phyloP scores from a whole-genome alignment of 1,140 invertebrate species.

The Drosophila kepulauana region DNA sequence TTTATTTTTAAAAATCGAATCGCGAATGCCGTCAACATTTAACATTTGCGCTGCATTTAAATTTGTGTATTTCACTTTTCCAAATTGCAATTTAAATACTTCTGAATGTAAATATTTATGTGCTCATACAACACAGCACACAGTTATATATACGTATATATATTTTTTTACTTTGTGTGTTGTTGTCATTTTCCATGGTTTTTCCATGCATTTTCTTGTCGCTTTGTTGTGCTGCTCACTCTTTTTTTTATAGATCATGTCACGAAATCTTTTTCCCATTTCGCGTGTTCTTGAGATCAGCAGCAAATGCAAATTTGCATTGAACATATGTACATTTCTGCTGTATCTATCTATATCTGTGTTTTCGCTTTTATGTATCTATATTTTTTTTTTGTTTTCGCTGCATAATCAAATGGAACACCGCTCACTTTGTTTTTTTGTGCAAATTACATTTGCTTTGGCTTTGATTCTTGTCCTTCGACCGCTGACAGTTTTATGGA shows the following conservation, averaged over 20 bases:
- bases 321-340: constrained; percentile 18
- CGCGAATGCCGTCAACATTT: constrained; percentile 34
- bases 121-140: constrained; percentile 34
- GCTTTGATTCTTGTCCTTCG: constrained; percentile 48
- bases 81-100: constrained; percentile 74
- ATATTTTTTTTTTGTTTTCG: not conserved
- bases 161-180: constrained; percentile 3
- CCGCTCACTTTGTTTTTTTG: constrained; percentile 36
- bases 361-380: constrained; percentile 11
- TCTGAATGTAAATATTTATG: constrained; percentile 54
- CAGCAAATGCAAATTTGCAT: constrained; percentile 23
- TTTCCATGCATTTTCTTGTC: constrained; percentile 44
- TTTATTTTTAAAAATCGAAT: constrained; percentile 50
- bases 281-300: constrained; percentile 22
- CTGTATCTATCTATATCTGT: constrained; percentile 12
- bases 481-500: constrained; percentile 34
- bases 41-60: constrained; percentile 22
- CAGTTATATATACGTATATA: not conserved
- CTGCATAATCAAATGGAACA: constrained; percentile 35
- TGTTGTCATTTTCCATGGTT: constrained; percentile 57
- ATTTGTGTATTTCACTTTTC: constrained; percentile 32
- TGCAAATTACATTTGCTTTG: constrained; percentile 29
- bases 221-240: not conserved
- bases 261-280: constrained; percentile 73
- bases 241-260: constrained; percentile 62